Evolutionary conservation across 2,113 vertebrate genomes (phyloP).

Genomic region (Tympanuchus pallidicinctus): DNA sequence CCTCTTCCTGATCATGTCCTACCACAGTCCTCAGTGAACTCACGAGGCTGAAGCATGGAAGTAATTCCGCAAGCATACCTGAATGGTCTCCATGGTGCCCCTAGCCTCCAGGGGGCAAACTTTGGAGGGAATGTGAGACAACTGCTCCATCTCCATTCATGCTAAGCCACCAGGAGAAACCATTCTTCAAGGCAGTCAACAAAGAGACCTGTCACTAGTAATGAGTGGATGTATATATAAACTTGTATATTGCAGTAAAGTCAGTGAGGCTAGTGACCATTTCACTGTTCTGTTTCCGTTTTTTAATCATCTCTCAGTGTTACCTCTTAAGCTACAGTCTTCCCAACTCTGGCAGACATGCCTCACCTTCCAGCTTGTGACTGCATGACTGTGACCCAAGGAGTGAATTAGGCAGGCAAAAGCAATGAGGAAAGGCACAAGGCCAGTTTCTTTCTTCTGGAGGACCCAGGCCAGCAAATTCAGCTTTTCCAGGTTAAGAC

Average conservation of each 20-base stretch:
- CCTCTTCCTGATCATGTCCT: neutral
- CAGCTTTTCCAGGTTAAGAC: conserved; percentile 8
- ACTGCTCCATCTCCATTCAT: neutral
- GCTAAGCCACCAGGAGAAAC: neutral
- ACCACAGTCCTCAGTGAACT: neutral
- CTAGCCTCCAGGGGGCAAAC: neutral
- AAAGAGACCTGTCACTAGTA: neutral
- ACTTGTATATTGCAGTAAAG: accelerated
- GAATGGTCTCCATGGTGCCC: neutral
- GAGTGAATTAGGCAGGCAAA: conserved; percentile 4
- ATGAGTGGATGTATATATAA: neutral
- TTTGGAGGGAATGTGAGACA: neutral
- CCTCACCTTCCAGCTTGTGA: neutral
- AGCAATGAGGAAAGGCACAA: neutral
- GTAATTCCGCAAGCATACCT: neutral
- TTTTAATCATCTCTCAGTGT: neutral
- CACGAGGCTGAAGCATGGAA: neutral
- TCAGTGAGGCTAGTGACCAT: neutral
- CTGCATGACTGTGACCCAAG: neutral
- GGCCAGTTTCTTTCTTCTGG: neutral
- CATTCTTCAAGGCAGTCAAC: neutral
- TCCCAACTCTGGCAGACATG: neutral
- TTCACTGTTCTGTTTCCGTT: neutral
- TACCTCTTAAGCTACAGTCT: neutral
- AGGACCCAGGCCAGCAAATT: neutral